These are phyloP conservation scores for Byasa hedistus DNA, from an alignment of 2,888 invertebrate species.

Conservation along the genomic window DNA sequence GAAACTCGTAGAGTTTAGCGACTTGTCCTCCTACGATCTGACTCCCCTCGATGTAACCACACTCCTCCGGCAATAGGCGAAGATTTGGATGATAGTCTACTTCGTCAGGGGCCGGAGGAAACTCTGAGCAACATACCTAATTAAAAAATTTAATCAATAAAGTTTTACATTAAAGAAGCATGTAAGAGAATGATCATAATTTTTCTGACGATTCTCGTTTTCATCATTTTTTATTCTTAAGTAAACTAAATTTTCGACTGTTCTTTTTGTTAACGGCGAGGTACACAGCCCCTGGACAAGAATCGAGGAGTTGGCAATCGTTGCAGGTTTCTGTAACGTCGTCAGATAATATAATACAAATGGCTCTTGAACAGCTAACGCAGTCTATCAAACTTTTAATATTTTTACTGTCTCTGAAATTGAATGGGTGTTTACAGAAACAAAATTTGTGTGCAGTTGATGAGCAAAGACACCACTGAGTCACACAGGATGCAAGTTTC, in stretches of 20 bases:
- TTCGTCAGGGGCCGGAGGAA: conserved; percentile 35
- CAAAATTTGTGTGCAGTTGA: too few relatives aligned
- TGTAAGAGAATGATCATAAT: not conserved
- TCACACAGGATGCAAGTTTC: too few relatives aligned
- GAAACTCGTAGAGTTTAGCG: conserved; percentile 78
- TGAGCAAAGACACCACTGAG: too few relatives aligned
- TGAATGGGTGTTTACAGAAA: too few relatives aligned
- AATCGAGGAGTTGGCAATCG: conserved; percentile 20
- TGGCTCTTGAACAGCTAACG: too few relatives aligned
- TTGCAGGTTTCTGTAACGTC: conserved; percentile 12
- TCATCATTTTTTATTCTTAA: too few relatives aligned
- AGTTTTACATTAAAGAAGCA: not conserved
- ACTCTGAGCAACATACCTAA: conserved; percentile 24
- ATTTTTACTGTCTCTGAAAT: too few relatives aligned
- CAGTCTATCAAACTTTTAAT: too few relatives aligned
- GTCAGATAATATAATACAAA: not conserved
- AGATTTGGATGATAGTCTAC: conserved; percentile 43
- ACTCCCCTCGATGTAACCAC: conserved; percentile 68
- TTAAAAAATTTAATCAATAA: not conserved
- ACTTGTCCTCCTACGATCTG: conserved; percentile 77
- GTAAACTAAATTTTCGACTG: not conserved
- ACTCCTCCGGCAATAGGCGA: conserved; percentile 43
- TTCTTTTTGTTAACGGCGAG: conserved; percentile 15
- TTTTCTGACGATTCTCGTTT: too few relatives aligned
- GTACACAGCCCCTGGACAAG: conserved; percentile 14